Conservation (phyloP, 2,888 invertebrate genomes). For the Drosophila crucigera region DNA sequence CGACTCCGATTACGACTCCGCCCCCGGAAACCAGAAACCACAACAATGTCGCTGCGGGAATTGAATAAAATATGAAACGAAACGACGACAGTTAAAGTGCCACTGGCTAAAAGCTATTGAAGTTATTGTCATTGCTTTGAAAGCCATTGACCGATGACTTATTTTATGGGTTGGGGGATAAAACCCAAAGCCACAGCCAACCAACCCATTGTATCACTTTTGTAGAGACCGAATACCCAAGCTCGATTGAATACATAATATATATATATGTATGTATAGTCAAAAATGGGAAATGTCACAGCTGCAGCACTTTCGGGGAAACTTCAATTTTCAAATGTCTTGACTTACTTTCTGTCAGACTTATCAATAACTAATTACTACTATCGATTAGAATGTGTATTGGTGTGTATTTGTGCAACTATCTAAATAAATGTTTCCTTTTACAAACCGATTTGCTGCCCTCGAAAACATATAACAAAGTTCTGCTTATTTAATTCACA, state of each 20-base stretch:
- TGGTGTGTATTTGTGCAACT: background rate
- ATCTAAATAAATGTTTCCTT: conserved; percentile 8
- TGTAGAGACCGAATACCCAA: background rate
- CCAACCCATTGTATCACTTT: conserved; percentile 19
- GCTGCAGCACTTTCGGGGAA: conserved; percentile 20
- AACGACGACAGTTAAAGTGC: conserved; percentile 37
- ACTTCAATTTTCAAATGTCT: background rate
- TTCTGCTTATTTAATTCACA: background rate
- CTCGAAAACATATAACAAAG: background rate
- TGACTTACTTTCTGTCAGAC: conserved; percentile 3
- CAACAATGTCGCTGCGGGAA: conserved; percentile 28
- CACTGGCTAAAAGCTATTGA: conserved; percentile 29
- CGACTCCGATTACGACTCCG: background rate
- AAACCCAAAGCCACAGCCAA: background rate
- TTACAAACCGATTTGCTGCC: background rate
- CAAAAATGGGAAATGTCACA: conserved; percentile 26
- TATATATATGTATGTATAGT: background rate
- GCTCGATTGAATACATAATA: background rate
- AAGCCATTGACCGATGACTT: conserved; percentile 51
- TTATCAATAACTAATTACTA: conserved; percentile 26
- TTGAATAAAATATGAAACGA: conserved; percentile 9
- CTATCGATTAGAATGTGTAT: conserved; percentile 33
- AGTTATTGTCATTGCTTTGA: conserved; percentile 9
- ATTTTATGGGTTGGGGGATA: background rate
- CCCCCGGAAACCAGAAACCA: conserved; percentile 42